Evolutionary conservation across 2,797 vertebrate genomes (phyloP).

Genomic region (Pangasius krempfi): DNA sequence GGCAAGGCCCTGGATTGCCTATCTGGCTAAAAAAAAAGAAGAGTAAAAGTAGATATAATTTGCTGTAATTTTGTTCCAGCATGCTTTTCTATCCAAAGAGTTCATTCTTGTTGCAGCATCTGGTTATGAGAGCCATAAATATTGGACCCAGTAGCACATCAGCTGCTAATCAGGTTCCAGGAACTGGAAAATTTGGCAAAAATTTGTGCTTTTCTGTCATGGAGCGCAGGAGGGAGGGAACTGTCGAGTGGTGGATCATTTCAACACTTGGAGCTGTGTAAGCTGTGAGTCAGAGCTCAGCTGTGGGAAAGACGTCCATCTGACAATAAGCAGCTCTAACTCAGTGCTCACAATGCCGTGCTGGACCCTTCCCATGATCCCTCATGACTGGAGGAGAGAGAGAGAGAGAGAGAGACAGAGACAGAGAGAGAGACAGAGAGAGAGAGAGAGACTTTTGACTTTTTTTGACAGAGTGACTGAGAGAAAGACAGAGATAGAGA

Average conservation of each 20-base stretch:
- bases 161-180: slow-evolving; percentile 26
- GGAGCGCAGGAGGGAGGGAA: slow-evolving; percentile 51
- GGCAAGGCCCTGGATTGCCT: not conserved
- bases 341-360: slow-evolving; percentile 56
- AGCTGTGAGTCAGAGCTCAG: slow-evolving; percentile 72
- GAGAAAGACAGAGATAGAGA: not conserved
- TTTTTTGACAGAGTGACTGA: not conserved
- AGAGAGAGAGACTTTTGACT: not conserved
- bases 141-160: slow-evolving; percentile 31
- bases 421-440: not conserved
- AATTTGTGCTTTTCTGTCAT: slow-evolving; percentile 27
- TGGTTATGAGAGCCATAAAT: slow-evolving; percentile 13
- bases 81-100: not conserved
- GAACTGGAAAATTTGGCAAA: slow-evolving; percentile 26
- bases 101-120: slow-evolving; percentile 1
- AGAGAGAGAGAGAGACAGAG: not conserved
- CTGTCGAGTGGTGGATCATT: slow-evolving; percentile 68
- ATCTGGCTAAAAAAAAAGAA: not conserved
- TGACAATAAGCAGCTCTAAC: slow-evolving; percentile 76
- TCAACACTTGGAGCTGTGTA: slow-evolving; percentile 71
- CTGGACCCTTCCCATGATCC: slow-evolving; percentile 53
- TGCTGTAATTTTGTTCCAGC: not conserved
- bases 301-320: slow-evolving; percentile 75
- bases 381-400: slow-evolving; percentile 59
- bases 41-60: not conserved